Base-by-base conservation (phyloP, 2,888 invertebrate species). In the Erpobdella octoculata region DNA sequence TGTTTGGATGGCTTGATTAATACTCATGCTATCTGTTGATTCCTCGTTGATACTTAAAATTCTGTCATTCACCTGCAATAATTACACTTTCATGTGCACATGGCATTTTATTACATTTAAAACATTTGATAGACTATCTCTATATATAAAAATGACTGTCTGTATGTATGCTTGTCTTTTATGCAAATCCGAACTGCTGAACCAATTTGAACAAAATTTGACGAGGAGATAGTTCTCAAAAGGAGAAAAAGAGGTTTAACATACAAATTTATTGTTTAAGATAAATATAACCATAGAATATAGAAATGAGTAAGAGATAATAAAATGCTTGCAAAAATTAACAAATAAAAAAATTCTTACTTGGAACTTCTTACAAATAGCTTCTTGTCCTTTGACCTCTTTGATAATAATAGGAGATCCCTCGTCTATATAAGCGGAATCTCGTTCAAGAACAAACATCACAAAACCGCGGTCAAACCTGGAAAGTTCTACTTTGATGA, bases 1-100 rank as follows among this genome's bases (percentile, higher is more conserved):
- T 74, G 82, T 75, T 58, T 78, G 76, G 31, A 84, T 83, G 21
- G 83, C 84, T 72, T 84, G 81, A 38, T 80, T 78, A 75, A 84
- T 84, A 3, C 79, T 78, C 78, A 83, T 77, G 9, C 80, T 81
- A 46, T 81, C 81, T 0, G 83, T 82, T 15, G 78, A 78, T 21
- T 78, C 75, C 38, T 81, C 82, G 74, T 85, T 84, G 37, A 85
- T 79, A 72, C 77, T 78, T 69, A 81, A 73, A 35, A 82, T 80
- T 73, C 80, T 80, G 73, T 82, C 82, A 58, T 80, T 80, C 66
- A 79, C 78, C 81, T 81, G 73, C 1, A 48, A 46, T 37, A 12
- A 61, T 15, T 21, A 46, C 2, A 5, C 5, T 18, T 21, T n/a
- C 18, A n/a, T 53, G 12, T 53, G 8, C 21, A 9, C 6, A 53